Conservation (phyloP, 2,888 invertebrate species). For the Onchidella celtica region DNA sequence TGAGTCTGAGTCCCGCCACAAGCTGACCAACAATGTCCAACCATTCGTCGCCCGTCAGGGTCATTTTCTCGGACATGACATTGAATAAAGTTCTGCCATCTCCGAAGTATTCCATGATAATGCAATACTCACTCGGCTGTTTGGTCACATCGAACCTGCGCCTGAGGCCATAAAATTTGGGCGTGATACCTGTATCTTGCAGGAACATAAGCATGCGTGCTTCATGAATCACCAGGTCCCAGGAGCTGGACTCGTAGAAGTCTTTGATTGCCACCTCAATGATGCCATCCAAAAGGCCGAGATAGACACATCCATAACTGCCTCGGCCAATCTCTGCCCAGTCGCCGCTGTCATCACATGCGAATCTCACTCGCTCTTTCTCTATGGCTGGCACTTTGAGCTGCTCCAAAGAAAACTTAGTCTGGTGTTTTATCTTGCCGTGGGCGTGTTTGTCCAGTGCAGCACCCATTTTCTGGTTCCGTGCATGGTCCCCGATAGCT, state of each 20-base stretch:
- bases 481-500: conserved; percentile 8
- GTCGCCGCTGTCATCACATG: conserved; percentile 51
- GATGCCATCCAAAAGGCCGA: conserved; percentile 40
- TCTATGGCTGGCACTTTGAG: conserved; percentile 52
- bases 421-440: neutral
- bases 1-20: conserved; percentile 51
- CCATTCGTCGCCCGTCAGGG: conserved; percentile 44
- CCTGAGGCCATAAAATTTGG: conserved; percentile 53
- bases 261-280: conserved; percentile 47
- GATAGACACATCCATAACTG: conserved; percentile 55
- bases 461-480: neutral
- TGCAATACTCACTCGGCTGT: conserved; percentile 49
- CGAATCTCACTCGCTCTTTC: conserved; percentile 49
- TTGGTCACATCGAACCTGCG: conserved; percentile 46
- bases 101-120: conserved; percentile 55
- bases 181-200: conserved; percentile 54
- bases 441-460: neutral
- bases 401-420: conserved; percentile 50
- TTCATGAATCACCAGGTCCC: conserved; percentile 54
- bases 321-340: conserved; percentile 54
- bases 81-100: conserved; percentile 52
- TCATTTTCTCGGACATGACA: conserved; percentile 51
- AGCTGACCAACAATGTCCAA: conserved; percentile 54
- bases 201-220: conserved; percentile 54
- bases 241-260: conserved; percentile 51